A percentile compares a stretch with the other conserved stretches of the same genome.
Conservation (phyloP, 2,888 invertebrate genomes). For the Eledona agricola region DNA sequence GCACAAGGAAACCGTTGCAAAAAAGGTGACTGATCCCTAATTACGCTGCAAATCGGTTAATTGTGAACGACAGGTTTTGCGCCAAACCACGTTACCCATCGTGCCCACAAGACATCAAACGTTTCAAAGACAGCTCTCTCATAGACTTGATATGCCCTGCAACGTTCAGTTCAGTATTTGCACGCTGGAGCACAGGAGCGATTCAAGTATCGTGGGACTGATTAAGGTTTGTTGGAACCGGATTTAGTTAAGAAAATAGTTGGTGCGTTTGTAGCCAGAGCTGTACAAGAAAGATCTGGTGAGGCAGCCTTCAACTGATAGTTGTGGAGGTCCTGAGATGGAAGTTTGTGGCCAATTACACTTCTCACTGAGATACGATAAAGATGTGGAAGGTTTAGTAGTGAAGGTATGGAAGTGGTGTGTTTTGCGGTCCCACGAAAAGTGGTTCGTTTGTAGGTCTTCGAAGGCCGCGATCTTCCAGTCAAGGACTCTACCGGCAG, state of each 20-base stretch:
- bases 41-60: not conserved
- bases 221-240: constrained; percentile 66
- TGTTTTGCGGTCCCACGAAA: not conserved
- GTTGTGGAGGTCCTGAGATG: constrained; percentile 70
- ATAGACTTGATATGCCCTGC: constrained; percentile 75
- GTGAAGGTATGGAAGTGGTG: constrained; percentile 70
- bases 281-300: constrained; percentile 79
- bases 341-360: constrained; percentile 83
- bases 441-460: constrained; percentile 39
- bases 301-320: constrained; percentile 77
- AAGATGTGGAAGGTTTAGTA: constrained; percentile 80
- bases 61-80: constrained; percentile 68
- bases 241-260: not conserved
- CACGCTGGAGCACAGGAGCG: constrained; percentile 73
- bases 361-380: constrained; percentile 83
- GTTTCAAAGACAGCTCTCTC: constrained; percentile 83
- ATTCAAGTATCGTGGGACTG: constrained; percentile 76
- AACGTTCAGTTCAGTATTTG: constrained; percentile 84
- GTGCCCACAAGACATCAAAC: constrained; percentile 84
- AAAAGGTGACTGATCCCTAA: constrained; percentile 67
- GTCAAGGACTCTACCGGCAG: constrained; percentile 85
- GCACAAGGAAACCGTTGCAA: constrained; percentile 71
- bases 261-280: constrained; percentile 69
- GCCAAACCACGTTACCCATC: constrained; percentile 84
- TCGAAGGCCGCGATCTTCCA: constrained; percentile 73